Percentiles rank a stretch among this genome's conserved stretches.
phyloP scores from a whole-genome alignment of 2,888 invertebrate genomes.

The Eristalis pertinax region DNA sequence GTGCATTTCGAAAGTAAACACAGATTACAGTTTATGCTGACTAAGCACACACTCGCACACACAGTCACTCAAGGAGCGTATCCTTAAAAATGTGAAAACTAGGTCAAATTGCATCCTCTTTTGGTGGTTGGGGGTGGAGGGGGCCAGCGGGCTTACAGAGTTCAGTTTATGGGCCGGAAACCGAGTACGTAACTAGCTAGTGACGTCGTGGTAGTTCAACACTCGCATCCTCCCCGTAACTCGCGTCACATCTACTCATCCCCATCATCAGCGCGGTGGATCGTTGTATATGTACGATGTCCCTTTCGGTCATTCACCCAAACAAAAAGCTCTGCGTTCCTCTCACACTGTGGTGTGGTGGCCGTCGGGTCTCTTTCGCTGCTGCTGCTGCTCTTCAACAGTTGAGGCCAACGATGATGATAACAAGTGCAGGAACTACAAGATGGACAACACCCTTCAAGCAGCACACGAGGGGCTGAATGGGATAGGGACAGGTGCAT shows the following conservation, averaged over 20 bases:
- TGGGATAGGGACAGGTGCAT: not conserved
- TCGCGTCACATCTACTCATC: conserved; percentile 12
- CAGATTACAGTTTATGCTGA: conserved; percentile 62
- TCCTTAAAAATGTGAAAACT: conserved; percentile 44
- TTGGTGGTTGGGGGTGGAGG: not conserved
- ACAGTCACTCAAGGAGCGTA: conserved; percentile 8
- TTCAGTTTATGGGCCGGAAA: conserved; percentile 49
- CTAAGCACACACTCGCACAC: conserved; percentile 57
- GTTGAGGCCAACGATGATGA: conserved; percentile 19
- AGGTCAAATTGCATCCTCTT: conserved; percentile 66
- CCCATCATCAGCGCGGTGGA: conserved; percentile 22
- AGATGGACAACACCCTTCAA: no score
- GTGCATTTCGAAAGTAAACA: conserved; percentile 67
- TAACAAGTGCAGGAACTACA: conserved; percentile 13
- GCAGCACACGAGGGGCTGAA: not conserved
- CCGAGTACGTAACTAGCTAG: conserved; percentile 65
- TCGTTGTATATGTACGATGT: conserved; percentile 42
- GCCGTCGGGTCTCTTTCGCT: conserved; percentile 1
- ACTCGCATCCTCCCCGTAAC: conserved; percentile 9
- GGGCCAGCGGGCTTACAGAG: conserved; percentile 6
- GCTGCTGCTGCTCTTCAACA: conserved; percentile 11
- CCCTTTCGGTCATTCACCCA: conserved; percentile 64
- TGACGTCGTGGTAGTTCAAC: conserved; percentile 52
- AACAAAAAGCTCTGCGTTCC: conserved; percentile 39
- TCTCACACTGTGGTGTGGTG: not conserved